phyloP scores from a whole-genome alignment of 2,888 invertebrate genomes.

The Amphipoea lucens region DNA sequence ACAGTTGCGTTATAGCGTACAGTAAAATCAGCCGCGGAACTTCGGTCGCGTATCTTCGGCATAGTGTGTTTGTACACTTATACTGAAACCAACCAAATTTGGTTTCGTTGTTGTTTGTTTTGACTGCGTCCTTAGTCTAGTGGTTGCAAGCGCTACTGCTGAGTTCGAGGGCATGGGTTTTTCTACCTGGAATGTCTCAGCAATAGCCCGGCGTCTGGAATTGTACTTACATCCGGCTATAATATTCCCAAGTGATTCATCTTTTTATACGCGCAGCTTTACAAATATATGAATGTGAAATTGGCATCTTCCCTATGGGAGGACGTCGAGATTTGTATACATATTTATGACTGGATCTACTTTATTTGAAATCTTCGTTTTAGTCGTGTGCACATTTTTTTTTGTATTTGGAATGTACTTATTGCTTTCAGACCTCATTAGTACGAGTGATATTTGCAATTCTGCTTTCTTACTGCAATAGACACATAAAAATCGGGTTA shows the following conservation, averaged over 20 bases:
- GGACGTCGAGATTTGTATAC: conserved; percentile 17
- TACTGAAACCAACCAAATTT: too few relatives aligned
- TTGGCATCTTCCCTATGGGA: conserved; percentile 23
- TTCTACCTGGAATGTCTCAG: too few relatives aligned
- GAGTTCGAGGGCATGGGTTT: too few relatives aligned
- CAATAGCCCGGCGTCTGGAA: too few relatives aligned
- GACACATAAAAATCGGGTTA: not conserved
- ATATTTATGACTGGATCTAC: conserved; percentile 46
- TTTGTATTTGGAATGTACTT: not conserved
- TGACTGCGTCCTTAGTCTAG: too few relatives aligned
- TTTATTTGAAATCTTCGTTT: conserved; percentile 6
- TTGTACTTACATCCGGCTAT: not conserved
- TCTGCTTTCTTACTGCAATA: not conserved
- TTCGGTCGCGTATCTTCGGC: too few relatives aligned
- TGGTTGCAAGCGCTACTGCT: too few relatives aligned
- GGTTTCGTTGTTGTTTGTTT: too few relatives aligned
- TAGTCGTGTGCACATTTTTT: conserved; percentile 2
- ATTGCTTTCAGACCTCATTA: not conserved
- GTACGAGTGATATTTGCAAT: not conserved
- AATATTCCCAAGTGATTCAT: conserved; percentile 21
- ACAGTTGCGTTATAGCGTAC: too few relatives aligned
- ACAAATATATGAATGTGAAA: conserved; percentile 26
- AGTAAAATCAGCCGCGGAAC: too few relatives aligned
- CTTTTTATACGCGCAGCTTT: conserved; percentile 6
- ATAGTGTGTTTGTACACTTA: too few relatives aligned